Conservation (phyloP, 2,888 invertebrate genomes). For the Stomorhina lunata region DNA sequence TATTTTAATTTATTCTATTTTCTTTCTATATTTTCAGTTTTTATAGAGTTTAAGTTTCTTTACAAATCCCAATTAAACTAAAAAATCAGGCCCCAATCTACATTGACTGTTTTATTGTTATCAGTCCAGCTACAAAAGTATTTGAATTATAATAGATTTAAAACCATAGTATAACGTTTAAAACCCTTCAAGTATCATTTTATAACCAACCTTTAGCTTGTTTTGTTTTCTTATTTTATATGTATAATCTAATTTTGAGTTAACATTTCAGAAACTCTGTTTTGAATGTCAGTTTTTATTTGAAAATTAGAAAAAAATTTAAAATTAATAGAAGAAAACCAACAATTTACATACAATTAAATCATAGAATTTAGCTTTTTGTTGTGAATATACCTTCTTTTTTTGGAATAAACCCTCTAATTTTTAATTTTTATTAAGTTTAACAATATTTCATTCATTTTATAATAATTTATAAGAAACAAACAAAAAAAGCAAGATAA, state of each 20-base stretch:
- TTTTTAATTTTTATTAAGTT: constrained; percentile 10
- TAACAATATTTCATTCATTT: constrained; percentile 35
- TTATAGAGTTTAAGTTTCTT: constrained; percentile 9
- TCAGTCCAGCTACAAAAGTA: not conserved
- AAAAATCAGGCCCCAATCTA: not conserved
- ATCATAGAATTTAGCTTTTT: constrained; percentile 24
- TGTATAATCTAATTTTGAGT: not conserved
- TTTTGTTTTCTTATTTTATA: not conserved
- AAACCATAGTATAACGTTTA: too few relatives aligned
- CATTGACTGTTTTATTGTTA: constrained; percentile 1
- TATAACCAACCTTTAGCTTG: not conserved
- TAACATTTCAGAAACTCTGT: constrained; percentile 20
- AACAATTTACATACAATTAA: not conserved
- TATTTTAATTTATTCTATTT: constrained; percentile 14
- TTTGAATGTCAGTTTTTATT: constrained; percentile 32
- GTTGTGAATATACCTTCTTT: not conserved
- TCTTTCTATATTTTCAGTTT: constrained; percentile 30
- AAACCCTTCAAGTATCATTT: too few relatives aligned
- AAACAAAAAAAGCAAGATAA: constrained; percentile 53
- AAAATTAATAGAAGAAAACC: constrained; percentile 2
- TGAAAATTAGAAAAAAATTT: not conserved
- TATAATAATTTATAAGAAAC: constrained; percentile 41
- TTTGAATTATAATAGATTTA: too few relatives aligned
- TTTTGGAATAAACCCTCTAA: too few relatives aligned
- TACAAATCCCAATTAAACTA: not conserved